These are phyloP conservation scores for Phenacoccus solenopsis DNA, from an alignment of 1,140 invertebrate genomes.

Conservation along the genomic window DNA sequence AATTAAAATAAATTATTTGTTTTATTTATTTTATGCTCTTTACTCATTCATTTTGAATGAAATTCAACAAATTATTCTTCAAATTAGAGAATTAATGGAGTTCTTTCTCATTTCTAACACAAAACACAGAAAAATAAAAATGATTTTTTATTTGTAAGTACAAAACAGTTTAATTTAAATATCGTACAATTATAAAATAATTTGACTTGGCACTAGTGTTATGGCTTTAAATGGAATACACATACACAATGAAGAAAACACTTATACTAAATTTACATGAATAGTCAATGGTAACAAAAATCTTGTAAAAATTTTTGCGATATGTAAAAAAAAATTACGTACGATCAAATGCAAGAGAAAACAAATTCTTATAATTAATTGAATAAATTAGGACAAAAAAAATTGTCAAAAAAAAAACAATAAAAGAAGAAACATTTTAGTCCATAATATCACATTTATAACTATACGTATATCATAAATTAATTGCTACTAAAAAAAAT, in stretches of 20 bases:
- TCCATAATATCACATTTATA: not conserved
- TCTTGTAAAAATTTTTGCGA: constrained; percentile 3
- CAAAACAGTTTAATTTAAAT: constrained; percentile 8
- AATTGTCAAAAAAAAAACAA: constrained; percentile 6
- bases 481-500: not conserved
- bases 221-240: constrained; percentile 10
- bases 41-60: too few species aligned
- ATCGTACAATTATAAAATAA: not conserved
- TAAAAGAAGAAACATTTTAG: not conserved
- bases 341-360: not conserved
- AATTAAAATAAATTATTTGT: not conserved
- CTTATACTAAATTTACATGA: not conserved
- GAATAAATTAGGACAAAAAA: not conserved
- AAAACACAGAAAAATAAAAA: not conserved
- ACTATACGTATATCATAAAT: not conserved
- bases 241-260: not conserved
- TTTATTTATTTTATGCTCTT: not conserved
- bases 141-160: constrained; percentile 10
- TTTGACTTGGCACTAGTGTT: constrained; percentile 12
- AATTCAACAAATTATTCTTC: too few species aligned
- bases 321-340: not conserved
- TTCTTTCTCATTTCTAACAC: too few species aligned
- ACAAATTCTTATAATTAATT: not conserved
- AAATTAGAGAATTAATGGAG: too few species aligned
- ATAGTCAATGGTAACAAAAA: not conserved